Evolutionary conservation across 2,888 invertebrate species (phyloP), one percentile per base, ranked within the genome.

Genomic region (Chalcis sispes): DNA sequence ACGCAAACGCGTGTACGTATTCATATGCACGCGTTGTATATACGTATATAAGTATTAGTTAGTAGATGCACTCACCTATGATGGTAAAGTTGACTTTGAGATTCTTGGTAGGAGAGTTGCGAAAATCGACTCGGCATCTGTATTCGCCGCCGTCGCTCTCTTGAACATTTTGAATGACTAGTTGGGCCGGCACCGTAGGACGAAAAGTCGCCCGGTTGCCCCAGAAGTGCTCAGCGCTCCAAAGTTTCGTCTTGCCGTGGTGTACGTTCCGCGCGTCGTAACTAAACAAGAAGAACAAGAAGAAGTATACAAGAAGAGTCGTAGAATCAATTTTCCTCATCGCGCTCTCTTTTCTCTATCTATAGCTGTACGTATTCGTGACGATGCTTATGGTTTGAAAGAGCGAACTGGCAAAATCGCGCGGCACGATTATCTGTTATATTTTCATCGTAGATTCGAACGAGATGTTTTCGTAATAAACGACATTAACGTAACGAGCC

Each of bases 71-170:
- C 93, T 92, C 89, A 93, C 93, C 92, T 80, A 94, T 93, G 79
- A 94, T 93, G 80, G 94, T 93, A 82, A 94, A 91, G 89, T 93
- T 94, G 86, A 94, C 93, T 89, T 93, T 93, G 79, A 93, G 90
- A 87, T 94, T 94, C 83, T 93, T 90, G 61, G 94, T 94, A 56
- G 93, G 94, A 10, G 94, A 93, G 86, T 94, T 93, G 75, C 92
- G 91, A 87, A 94, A 94, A 87, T 94, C 94, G 73, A 94, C 94
- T 73, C 94, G 90, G 89, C 94, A 94, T 78, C 94, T 90, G 87
- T 94, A 94, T 79, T 93, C 90, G 58, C 94, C 94, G 84, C 93
- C 93, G 87, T 94, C 94, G 79, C 79, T 85, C 77, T 88, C 84
- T 10, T 82, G 85, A 7, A 88, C 80, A 72, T 88, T 85, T 72